Evolutionary conservation across 1,140 invertebrate species (phyloP).

Genomic region (Araneus ventricosus): DNA sequence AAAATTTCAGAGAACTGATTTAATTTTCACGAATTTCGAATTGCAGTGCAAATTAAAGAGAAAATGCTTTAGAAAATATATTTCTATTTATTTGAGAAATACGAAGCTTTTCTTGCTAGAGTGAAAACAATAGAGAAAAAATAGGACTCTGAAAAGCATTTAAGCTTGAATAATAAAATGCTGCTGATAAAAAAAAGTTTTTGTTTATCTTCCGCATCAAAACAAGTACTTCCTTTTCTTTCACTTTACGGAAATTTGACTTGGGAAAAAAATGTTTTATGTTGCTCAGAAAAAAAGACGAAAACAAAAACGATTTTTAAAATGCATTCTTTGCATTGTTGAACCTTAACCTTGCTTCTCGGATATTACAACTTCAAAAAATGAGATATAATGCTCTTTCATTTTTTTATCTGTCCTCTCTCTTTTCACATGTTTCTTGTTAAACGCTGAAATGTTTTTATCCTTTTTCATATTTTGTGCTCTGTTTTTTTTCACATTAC

Average conservation of each 20-base stretch:
- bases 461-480: not conserved
- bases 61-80: not conserved
- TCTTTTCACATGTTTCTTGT: not conserved
- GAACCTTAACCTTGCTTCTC: constrained; percentile 50
- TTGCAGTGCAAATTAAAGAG: too few species aligned
- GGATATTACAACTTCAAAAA: constrained; percentile 60
- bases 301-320: constrained; percentile 54
- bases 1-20: too few species aligned
- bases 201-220: constrained; percentile 58
- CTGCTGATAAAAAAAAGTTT: not conserved
- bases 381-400: constrained; percentile 38
- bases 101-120: not conserved
- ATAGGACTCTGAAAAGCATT: not conserved
- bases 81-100: not conserved
- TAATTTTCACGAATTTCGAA: too few species aligned
- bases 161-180: constrained; percentile 39
- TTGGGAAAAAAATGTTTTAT: not conserved
- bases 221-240: constrained; percentile 59
- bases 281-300: not conserved
- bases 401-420: not conserved
- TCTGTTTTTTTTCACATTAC: not conserved
- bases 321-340: constrained; percentile 59
- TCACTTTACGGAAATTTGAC: constrained; percentile 41
- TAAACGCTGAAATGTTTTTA: not conserved
- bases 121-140: not conserved